Percentiles rank a stretch among this genome's conserved stretches.
Conservation (phyloP, 2,797 vertebrate genomes). For the Zalophus californianus region DNA sequence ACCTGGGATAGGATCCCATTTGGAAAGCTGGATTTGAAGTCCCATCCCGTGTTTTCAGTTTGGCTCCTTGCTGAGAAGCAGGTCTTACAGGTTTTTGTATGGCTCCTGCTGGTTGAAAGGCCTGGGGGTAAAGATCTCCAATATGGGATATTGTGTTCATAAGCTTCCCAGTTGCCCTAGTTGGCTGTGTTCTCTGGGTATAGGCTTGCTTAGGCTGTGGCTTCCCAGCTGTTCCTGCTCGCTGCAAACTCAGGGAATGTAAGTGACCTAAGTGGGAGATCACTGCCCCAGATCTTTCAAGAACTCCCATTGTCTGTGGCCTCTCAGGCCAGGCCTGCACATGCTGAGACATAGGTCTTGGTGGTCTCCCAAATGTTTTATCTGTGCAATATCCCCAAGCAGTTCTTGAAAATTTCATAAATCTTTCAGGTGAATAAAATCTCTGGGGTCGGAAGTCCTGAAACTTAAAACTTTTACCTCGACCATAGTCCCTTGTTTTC, state of each 20-base stretch:
- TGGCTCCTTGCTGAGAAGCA: neutral
- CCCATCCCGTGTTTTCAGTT: neutral
- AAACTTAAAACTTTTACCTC: neutral
- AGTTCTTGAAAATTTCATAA: neutral
- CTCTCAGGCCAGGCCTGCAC: neutral
- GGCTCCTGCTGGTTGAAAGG: constrained; percentile 2
- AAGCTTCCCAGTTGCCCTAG: neutral
- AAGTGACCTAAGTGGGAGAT: neutral
- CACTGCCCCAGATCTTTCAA: neutral
- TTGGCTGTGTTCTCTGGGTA: neutral
- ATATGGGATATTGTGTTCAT: neutral
- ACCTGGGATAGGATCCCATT: neutral
- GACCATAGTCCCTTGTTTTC: neutral
- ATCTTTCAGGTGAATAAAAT: constrained; percentile 44
- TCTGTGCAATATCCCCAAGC: neutral
- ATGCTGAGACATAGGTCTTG: neutral
- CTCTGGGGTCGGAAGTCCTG: constrained; percentile 56
- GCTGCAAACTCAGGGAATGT: neutral
- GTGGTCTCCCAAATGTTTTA: constrained; percentile 24
- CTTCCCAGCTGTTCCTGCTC: neutral
- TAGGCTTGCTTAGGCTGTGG: neutral
- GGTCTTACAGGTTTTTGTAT: neutral
- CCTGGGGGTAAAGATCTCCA: neutral
- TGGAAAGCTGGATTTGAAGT: constrained; percentile 49
- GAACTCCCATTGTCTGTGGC: neutral